Evolutionary conservation across 2,113 vertebrate species (phyloP).

Genomic region (Apteryx mantelli): DNA sequence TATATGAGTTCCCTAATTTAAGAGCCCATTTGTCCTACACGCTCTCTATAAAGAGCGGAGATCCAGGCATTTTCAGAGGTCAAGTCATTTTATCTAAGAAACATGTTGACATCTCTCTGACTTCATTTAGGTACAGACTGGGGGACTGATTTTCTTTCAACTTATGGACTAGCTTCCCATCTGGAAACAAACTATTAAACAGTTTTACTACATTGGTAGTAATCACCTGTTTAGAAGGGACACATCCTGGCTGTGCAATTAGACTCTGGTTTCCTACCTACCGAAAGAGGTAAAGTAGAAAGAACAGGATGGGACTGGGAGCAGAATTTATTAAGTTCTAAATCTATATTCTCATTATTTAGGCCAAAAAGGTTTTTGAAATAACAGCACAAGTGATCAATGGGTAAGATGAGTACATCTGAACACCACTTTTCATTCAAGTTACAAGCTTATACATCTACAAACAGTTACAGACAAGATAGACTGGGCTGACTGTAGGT

Average conservation of each 20-base stretch:
- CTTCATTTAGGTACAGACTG: background rate
- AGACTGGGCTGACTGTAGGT: background rate
- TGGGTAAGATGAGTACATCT: fast-evolving
- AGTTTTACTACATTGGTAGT: background rate
- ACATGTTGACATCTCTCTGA: background rate
- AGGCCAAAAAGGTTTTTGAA: background rate
- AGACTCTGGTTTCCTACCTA: background rate
- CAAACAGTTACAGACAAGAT: background rate
- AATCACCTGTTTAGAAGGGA: background rate
- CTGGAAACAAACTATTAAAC: background rate
- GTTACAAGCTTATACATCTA: background rate
- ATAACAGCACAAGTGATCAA: background rate
- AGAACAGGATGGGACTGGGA: background rate
- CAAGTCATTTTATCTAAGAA: background rate
- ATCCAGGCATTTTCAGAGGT: background rate
- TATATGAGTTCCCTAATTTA: background rate
- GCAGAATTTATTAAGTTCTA: background rate
- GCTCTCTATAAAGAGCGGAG: background rate
- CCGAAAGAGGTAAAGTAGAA: background rate
- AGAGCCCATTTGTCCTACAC: background rate
- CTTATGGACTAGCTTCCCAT: background rate
- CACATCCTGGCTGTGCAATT: background rate
- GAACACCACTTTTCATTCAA: background rate
- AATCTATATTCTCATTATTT: background rate
- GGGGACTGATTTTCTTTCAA: background rate